Conservation (phyloP, 2,797 vertebrate genomes). For the Schizopygopsis pylzovi region DNA sequence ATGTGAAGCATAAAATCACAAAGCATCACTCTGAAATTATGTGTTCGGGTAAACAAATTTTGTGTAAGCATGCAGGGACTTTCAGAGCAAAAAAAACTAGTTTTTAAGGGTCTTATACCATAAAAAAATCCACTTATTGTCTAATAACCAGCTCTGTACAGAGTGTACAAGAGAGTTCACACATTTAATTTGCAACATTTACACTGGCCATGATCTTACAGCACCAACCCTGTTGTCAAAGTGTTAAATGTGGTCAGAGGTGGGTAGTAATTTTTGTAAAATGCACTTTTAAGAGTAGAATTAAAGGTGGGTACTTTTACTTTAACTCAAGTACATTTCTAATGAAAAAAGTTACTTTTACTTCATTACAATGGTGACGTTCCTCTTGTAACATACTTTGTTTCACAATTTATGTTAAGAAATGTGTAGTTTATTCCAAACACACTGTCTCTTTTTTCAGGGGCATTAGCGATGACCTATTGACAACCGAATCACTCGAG, state of each 20-base stretch:
- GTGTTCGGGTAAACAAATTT: not conserved
- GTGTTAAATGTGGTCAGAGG: not conserved
- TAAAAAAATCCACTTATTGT: conserved; percentile 21
- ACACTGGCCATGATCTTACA: not conserved
- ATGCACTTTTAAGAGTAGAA: not conserved
- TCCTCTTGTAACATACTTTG: not conserved
- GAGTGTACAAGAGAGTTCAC: not conserved
- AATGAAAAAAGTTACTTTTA: not conserved
- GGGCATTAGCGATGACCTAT: not conserved
- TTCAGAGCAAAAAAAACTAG: not conserved
- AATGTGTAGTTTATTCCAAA: not conserved
- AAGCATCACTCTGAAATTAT: not conserved
- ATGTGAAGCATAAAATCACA: not conserved
- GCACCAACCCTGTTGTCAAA: not conserved
- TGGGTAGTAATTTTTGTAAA: not conserved
- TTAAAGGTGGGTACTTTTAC: not conserved
- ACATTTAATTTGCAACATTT: conserved; percentile 3
- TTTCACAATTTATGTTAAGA: no score
- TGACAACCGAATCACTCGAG: not conserved
- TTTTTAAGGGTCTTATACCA: not conserved
- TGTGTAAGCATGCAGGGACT: not conserved
- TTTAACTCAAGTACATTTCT: not conserved
- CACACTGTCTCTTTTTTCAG: not conserved
- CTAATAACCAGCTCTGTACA: conserved; percentile 18
- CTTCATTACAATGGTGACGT: not conserved